Evolutionary conservation across 2,797 vertebrate genomes (phyloP).

Genomic region (Pangasius krempfi): DNA sequence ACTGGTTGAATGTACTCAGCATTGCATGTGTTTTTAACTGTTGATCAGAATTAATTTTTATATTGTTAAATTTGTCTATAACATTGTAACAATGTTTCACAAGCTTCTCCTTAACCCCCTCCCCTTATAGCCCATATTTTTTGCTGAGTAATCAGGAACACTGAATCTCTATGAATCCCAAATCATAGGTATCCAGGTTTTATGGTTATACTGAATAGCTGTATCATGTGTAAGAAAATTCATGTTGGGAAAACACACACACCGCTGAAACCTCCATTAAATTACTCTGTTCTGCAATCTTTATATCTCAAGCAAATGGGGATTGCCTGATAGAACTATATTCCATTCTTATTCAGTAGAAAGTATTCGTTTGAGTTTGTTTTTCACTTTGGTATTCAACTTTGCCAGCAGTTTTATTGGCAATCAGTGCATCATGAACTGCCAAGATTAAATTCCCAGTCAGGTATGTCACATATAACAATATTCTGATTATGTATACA

Average conservation of each 20-base stretch:
- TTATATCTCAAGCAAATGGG: neutral
- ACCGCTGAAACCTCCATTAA: neutral
- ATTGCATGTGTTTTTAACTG: conserved; percentile 1
- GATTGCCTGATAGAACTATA: neutral
- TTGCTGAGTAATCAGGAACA: neutral
- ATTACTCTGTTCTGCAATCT: neutral
- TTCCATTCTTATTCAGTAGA: neutral
- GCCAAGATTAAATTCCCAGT: neutral
- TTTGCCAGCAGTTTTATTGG: conserved; percentile 61
- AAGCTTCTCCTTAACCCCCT: neutral
- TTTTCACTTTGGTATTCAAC: neutral
- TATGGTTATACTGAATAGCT: neutral
- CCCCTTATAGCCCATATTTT: neutral
- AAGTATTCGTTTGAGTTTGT: neutral
- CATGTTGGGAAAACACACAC: neutral
- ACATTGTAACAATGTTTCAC: neutral
- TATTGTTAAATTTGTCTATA: conserved; percentile 42
- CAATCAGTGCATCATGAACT: conserved; percentile 14
- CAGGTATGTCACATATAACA: neutral
- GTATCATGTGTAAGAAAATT: conserved; percentile 6
- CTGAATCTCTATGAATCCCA: neutral
- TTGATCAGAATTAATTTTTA: conserved; percentile 53
- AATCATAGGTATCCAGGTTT: conserved; percentile 6
- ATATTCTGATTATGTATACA: conserved; percentile 37
- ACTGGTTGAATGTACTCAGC: neutral